Evolutionary conservation across 2,888 invertebrate species (phyloP).

Genomic region (Nymphalis polychloros): DNA sequence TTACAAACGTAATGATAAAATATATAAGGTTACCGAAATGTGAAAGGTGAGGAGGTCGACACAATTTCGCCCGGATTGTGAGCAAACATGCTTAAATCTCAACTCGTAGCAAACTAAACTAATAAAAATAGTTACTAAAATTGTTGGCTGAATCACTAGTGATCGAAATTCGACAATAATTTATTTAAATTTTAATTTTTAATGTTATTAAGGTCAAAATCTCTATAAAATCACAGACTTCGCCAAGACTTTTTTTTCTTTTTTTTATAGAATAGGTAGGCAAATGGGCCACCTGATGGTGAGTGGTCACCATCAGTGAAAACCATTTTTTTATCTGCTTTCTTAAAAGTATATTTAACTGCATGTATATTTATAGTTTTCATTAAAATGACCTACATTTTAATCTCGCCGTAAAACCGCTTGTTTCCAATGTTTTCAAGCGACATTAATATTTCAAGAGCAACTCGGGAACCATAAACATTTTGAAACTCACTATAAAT

Average conservation of each 20-base stretch:
- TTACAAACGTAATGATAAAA: not conserved
- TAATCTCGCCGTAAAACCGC: slow-evolving; percentile 23
- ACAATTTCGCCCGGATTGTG: not conserved
- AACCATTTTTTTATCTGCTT: too few species aligned
- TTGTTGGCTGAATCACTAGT: too few species aligned
- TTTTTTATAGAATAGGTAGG: too few species aligned
- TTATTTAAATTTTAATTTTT: too few species aligned
- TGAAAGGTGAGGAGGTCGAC: not conserved
- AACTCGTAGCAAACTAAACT: not conserved
- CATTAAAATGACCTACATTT: slow-evolving; percentile 23
- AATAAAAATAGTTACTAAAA: too few species aligned
- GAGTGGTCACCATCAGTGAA: too few species aligned
- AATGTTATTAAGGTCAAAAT: too few species aligned
- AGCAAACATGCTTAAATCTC: not conserved
- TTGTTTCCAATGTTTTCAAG: slow-evolving; percentile 29
- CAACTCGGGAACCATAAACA: slow-evolving; percentile 20
- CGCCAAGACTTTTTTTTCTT: too few species aligned
- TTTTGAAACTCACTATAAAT: slow-evolving; percentile 7
- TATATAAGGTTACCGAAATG: not conserved
- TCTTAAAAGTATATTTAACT: too few species aligned
- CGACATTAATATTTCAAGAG: slow-evolving; percentile 34
- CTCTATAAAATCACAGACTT: too few species aligned
- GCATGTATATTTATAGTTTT: slow-evolving; percentile 18
- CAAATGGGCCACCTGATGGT: too few species aligned
- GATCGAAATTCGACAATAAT: too few species aligned